Conservation (phyloP, 2,888 invertebrate genomes). For the Ormyrus rosae region DNA sequence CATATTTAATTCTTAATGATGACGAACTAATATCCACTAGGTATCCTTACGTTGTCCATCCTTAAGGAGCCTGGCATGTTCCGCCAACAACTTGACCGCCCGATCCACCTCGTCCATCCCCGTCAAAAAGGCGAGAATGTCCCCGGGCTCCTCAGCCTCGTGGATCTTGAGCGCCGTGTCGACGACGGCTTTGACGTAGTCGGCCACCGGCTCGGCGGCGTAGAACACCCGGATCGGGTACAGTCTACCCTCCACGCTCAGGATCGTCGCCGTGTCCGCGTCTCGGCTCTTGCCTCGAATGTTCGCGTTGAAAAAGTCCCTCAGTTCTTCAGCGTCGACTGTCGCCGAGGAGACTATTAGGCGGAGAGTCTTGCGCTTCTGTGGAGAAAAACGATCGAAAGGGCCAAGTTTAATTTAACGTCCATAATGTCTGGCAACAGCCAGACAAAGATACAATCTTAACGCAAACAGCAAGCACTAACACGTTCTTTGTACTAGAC, state of each 20-base stretch:
- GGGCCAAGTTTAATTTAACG: no score
- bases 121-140: slow-evolving; percentile 94
- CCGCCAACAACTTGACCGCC: slow-evolving; percentile 82
- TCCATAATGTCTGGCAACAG: no score
- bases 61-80: slow-evolving; percentile 79
- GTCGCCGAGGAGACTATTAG: slow-evolving; percentile 96
- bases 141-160: slow-evolving; percentile 87
- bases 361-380: slow-evolving; percentile 88
- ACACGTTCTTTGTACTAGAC: no score
- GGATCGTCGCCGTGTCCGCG: slow-evolving; percentile 84
- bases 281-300: slow-evolving; percentile 65
- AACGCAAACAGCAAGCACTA: no score
- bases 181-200: slow-evolving; percentile 91
- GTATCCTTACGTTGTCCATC: slow-evolving; percentile 71
- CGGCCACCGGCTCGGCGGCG: slow-evolving; percentile 87
- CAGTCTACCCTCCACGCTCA: slow-evolving; percentile 92
- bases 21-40: no score
- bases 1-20: no score
- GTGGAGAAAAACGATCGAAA: slow-evolving; percentile 30
- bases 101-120: slow-evolving; percentile 95
- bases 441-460: no score
- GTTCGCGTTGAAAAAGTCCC: slow-evolving; percentile 85
- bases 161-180: slow-evolving; percentile 95
- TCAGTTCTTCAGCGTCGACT: slow-evolving; percentile 91
- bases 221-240: slow-evolving; percentile 93